These are phyloP conservation scores for Sinodicranocentrus sp. DNA, from an alignment of 2,888 invertebrate genomes.

Conservation along the genomic window DNA sequence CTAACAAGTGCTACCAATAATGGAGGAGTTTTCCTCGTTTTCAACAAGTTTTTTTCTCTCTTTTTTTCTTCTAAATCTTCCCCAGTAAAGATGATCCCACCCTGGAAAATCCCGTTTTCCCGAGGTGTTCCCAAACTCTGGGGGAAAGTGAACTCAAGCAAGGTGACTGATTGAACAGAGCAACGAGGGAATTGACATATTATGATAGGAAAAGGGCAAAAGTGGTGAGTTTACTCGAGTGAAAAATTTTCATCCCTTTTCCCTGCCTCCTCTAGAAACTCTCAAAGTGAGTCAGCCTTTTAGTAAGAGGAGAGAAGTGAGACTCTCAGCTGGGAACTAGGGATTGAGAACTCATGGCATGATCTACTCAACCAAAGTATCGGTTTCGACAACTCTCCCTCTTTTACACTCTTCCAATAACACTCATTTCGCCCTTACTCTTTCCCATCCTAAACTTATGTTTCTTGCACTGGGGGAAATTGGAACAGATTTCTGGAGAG, in stretches of 20 bases:
- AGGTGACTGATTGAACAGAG: conserved; percentile 8
- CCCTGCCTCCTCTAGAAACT: conserved; percentile 14
- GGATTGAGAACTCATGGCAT: no score
- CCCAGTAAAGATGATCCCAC: not conserved
- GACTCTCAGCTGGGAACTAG: conserved; percentile 22
- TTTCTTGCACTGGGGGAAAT: conserved; percentile 54
- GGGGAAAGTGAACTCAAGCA: conserved; percentile 4
- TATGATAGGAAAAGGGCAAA: no score
- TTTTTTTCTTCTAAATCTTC: no score
- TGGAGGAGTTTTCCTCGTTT: no score
- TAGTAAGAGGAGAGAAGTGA: conserved; percentile 35
- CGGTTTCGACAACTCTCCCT: conserved; percentile 9
- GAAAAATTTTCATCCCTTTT: conserved; percentile 40
- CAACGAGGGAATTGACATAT: no score
- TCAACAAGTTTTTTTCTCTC: no score
- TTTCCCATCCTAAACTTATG: not conserved
- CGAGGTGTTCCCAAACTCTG: not conserved
- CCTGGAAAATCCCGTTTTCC: no score
- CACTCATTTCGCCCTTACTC: no score
- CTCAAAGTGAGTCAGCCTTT: conserved; percentile 4
- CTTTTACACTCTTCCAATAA: conserved; percentile 42
- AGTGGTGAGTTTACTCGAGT: conserved; percentile 31
- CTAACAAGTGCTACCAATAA: no score
- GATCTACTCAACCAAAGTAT: conserved; percentile 13
- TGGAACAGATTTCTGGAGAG: conserved; percentile 48